Base-by-base conservation (phyloP, 2,113 vertebrate genomes). In the Drymodes brunneopygia region DNA sequence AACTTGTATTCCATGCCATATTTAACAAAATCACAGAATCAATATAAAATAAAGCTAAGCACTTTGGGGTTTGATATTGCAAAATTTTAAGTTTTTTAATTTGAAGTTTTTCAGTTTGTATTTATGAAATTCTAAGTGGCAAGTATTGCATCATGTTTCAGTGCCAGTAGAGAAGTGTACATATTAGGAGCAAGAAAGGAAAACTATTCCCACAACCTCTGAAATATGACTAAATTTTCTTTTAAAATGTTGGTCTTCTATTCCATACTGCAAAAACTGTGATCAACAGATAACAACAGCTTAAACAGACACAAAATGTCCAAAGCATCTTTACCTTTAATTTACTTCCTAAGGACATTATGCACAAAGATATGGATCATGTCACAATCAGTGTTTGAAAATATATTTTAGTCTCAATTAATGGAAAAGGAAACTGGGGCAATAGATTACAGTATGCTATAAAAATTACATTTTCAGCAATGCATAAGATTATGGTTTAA, bases 81-180 rank as follows among this genome's bases (percentile, higher is more conserved):
- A 50, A 64, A 64, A 15, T 48, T 60, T 81, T n/a, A 12, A 22
- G 1, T 27, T 38, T 56, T 72, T 54, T 53, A 33, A 28, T 54
- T 45, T 54, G 14, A 78, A 27, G 11, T 5, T 56, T 72, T 90
- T 50, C 3, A 5, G n/a, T 71, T 75, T 38, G 24, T 10, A 89
- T 91, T 97, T 84, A 92, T 82, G 44, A 80, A 94, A 95, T 86
- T 96, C 48, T 86, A 96, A 94, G 57, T 93, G 62, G 28, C n/a
- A 90, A 86, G 48, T 70, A 54, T 51, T 29, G 28, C 77, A 38
- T 54, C 53, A 23, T 36, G 4, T 56, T 88, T 95, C 57, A 64
- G 25, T 65, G 94, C 28, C 14, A 33, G 31, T 44, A 80, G 13
- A 53, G 5, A 10, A 33, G 7, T 33, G 3, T 29, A 10, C 12